A percentile compares a stretch with the other conserved stretches of the same genome.
Evolutionary conservation across 37 sponge, comb jelly and placozoan species (phyloP).

Genomic region (Dysidea cf. avara): DNA sequence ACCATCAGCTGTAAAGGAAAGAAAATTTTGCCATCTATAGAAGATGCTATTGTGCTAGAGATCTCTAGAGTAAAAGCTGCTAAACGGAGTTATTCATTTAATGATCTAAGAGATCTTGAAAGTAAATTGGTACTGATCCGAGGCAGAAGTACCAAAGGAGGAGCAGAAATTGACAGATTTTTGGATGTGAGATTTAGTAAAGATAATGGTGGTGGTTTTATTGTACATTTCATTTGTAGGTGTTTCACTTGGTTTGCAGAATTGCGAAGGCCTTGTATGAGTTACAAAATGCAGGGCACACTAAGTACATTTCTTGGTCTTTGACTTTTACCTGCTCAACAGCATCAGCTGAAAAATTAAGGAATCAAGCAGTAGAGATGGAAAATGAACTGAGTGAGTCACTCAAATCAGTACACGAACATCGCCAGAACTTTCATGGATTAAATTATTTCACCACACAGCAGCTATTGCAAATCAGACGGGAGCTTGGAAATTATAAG

Average conservation of each 20-base stretch:
- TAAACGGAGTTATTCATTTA: constrained; percentile 42
- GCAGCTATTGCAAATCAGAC: constrained; percentile 47
- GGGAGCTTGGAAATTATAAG: constrained; percentile 23
- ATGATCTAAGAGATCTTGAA: constrained; percentile 75
- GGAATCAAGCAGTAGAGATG: constrained; percentile 25
- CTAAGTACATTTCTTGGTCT: constrained; percentile 37
- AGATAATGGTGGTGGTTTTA: too few relatives aligned
- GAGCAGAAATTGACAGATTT: constrained; percentile 48
- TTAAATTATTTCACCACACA: constrained; percentile 68
- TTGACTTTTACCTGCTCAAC: constrained; percentile 23
- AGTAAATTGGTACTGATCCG: constrained; percentile 79
- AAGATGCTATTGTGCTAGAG: constrained; percentile 41
- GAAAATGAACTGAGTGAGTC: constrained; percentile 38
- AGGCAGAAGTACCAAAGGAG: constrained; percentile 58
- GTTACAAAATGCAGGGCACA: constrained; percentile 34
- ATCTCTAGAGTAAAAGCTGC: constrained; percentile 7
- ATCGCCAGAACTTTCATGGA: constrained; percentile 33
- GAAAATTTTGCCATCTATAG: constrained; percentile 8
- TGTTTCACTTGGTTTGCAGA: constrained; percentile 27
- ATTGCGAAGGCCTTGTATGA: constrained; percentile 35
- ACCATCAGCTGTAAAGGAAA: constrained; percentile 5
- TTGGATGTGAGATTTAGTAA: constrained; percentile 32
- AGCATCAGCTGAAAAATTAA: neutral
- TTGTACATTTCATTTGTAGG: constrained; percentile 26
- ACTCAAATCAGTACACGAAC: constrained; percentile 13